Evolutionary conservation across 2,113 vertebrate species (phyloP).

Genomic region (Scatophagus argus): DNA sequence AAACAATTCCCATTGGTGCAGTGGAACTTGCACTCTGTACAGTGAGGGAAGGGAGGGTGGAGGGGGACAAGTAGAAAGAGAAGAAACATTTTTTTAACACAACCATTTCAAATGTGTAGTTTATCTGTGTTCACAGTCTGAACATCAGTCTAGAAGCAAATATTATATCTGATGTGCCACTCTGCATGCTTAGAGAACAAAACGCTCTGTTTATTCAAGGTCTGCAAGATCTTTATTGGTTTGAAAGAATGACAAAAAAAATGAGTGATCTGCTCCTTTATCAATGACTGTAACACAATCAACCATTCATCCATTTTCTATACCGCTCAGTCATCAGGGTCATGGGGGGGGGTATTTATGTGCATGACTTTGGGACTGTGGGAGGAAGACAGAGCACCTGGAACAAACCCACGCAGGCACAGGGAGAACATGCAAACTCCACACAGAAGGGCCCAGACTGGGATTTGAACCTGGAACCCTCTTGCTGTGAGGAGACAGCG

Average conservation of each 20-base stretch:
- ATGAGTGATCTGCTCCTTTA: neutral
- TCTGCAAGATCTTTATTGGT: neutral
- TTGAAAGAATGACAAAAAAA: neutral
- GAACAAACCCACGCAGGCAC: no score
- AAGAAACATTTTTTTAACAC: conserved; percentile 14
- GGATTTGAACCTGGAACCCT: no score
- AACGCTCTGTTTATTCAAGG: conserved; percentile 11
- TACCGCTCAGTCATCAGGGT: no score
- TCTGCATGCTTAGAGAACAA: neutral
- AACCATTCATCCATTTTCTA: no score
- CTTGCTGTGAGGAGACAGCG: no score
- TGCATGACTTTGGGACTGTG: no score
- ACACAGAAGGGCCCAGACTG: no score
- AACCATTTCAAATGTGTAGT: conserved; percentile 6
- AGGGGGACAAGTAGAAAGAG: neutral
- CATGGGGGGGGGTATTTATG: no score
- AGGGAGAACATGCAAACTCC: no score
- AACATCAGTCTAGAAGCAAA: neutral
- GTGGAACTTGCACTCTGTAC: conserved; percentile 97
- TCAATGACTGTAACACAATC: neutral
- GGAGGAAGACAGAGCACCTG: no score
- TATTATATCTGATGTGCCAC: neutral
- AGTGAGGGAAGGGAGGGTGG: neutral
- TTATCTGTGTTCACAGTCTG: neutral
- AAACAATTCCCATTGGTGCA: conserved; percentile 97